Evolutionary conservation across 2,113 vertebrate species (phyloP), one percentile per base, ranked within the genome.

Genomic region (Amphiprion ocellaris): DNA sequence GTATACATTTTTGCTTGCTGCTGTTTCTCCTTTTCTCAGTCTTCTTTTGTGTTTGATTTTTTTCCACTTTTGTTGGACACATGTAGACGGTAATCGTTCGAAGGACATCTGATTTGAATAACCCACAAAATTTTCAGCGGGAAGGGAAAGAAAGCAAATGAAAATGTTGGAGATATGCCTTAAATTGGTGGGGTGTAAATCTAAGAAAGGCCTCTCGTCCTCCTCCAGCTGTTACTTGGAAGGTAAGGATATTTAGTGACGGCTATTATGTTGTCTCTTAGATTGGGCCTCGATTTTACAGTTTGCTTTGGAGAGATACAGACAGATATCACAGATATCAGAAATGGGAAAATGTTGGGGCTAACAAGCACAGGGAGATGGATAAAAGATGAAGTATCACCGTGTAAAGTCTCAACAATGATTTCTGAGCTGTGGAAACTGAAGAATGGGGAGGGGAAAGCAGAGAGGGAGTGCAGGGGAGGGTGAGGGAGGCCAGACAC

Each of bases 131-230:
- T 79, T 91, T 90, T 88, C 44, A 68, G 85, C 52, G 21, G 80
- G 87, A 86, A 87, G 84, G 74, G 86, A 91, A 88, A 85, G 79
- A 87, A 95, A 94, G 93, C 96, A 94, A 94, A 97, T 97, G 96
- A 99, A 98, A 95, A 99, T 99, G 97, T 95, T 99, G 97, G 97
- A 99, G 95, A 99, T 99, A 92, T 99, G 97, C 93, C 94, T 99
- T 89, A 99, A 98, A 96, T 94, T 99, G 95, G 97, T 99, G 95
- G 98, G 98, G 92, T 99, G 97, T 95, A 99, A 99, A 94, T 99
- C 98, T 54, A 99, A 99, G 90, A 99, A 99, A 87, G 97, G 97
- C 69, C 97, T 99, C 61, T 98, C 98, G 5, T 97, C 98, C 50
- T 98, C 98, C 85, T 98, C 97, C 94, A 98, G 97, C 95, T 99